Base-by-base conservation (phyloP, 2,888 invertebrate species). In the Ferrisia virgata region DNA sequence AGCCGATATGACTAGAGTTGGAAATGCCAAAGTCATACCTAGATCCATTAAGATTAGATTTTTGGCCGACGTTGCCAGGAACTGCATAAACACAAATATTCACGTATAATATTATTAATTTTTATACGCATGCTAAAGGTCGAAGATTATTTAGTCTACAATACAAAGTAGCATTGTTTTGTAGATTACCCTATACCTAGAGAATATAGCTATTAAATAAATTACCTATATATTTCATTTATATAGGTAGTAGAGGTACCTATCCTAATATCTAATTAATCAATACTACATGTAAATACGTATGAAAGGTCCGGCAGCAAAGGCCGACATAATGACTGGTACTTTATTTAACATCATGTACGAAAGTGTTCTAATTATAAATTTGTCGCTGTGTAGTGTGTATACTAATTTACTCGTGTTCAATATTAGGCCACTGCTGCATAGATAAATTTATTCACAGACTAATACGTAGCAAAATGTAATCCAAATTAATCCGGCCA, bases 1-100 rank as follows among this genome's bases (percentile, higher is more conserved):
- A 1, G 91, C 91, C 8, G 91, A 91, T 79, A 92, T 88, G 28
- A 91, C 91, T 88, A 92, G 91, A 0, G 92, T 91, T 6, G 91
- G 90, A 87, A 91, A 91, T 85, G 90, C 91, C 86, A 91, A 88
- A 25, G 91, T 91, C 90, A 91, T 89, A 15, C 92, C 91, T 53
- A 92, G 88, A 31, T 91, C 91, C 69, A 91, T 88, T 69, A 92
- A 88, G 31, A 91, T 87, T 85, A 91, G 89, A 87, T 92, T 90
- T 86, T 91, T 88, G 1, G 91, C 91, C 13, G 91, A 88, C 85
- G 91, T 91, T 88, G 91, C 91, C 86, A 91, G 83, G 5, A 91
- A 89, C 91, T 91, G 88, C 11, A 31, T n/a, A 39, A 8, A 72
- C 2, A 58, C 40, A 40, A 11, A n/a, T n/a, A n/a, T n/a, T n/a